Conservation (phyloP, 2,888 invertebrate species). For the Standfussiana lucernea region DNA sequence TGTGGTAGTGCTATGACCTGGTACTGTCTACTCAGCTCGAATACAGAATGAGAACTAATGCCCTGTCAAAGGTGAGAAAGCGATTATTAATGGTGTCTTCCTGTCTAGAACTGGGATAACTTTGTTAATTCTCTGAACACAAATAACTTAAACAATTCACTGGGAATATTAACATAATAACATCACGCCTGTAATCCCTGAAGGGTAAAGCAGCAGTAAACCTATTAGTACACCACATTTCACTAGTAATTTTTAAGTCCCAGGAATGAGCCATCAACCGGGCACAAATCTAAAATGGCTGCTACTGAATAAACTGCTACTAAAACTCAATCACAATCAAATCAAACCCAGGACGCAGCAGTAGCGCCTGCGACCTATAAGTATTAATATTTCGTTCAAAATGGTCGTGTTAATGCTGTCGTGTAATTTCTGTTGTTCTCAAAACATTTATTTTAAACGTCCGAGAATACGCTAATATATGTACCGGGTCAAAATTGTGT, state of each 20-base stretch:
- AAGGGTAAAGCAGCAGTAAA: not conserved
- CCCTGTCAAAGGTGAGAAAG: constrained; percentile 55
- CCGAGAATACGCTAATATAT: too few species aligned
- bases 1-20: too few species aligned
- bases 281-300: not conserved
- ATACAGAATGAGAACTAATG: constrained; percentile 60
- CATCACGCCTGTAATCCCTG: not conserved
- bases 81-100: constrained; percentile 56
- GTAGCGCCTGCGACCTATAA: too few species aligned
- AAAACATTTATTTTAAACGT: too few species aligned
- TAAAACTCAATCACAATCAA: not conserved
- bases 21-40: constrained; percentile 55
- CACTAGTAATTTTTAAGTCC: not conserved
- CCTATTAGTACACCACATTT: not conserved
- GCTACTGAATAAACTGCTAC: not conserved
- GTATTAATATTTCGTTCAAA: too few species aligned
- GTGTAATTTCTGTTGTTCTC: too few species aligned
- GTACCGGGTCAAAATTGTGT: too few species aligned
- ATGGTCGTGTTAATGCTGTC: too few species aligned
- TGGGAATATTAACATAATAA: constrained; percentile 43
- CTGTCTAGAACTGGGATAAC: constrained; percentile 39
- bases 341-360: too few species aligned
- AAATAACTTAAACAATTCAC: constrained; percentile 47
- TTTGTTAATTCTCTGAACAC: constrained; percentile 35
- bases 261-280: too few species aligned